Conservation (phyloP, 2,888 invertebrate species). For the Tipula confusa region DNA sequence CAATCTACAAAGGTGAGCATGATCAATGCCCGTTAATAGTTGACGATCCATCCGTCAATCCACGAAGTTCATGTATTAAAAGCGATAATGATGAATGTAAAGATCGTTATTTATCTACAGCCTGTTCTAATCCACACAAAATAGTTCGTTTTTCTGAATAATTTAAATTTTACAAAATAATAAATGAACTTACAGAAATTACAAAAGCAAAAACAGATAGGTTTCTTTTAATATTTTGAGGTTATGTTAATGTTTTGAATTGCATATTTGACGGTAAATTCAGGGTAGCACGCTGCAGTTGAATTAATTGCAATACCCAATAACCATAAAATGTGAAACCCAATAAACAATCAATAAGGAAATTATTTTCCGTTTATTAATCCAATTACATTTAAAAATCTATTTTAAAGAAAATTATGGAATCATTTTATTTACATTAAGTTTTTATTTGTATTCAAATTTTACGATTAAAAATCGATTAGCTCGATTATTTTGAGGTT, state of each 20-base stretch:
- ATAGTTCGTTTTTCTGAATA: background rate
- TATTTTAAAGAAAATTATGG: too few relatives aligned
- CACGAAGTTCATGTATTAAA: too few relatives aligned
- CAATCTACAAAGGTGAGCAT: background rate
- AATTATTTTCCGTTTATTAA: too few relatives aligned
- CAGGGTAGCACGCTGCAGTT: background rate
- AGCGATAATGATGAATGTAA: background rate
- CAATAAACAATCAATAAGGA: background rate
- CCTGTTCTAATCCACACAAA: constrained; percentile 7
- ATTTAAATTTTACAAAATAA: background rate
- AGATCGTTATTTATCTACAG: background rate
- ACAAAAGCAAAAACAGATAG: too few relatives aligned
- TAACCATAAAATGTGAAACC: background rate
- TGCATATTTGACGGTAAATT: background rate
- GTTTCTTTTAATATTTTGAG: background rate
- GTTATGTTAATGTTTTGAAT: background rate
- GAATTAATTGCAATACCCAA: too few relatives aligned
- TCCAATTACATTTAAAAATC: too few relatives aligned
- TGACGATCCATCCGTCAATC: background rate
- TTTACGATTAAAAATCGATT: too few relatives aligned
- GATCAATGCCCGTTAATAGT: background rate
- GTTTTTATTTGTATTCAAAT: too few relatives aligned
- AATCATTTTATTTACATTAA: too few relatives aligned
- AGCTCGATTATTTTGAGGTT: too few relatives aligned
- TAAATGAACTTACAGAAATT: background rate